Conservation (phyloP, 2,888 invertebrate genomes). For the Coremacera marginata region DNA sequence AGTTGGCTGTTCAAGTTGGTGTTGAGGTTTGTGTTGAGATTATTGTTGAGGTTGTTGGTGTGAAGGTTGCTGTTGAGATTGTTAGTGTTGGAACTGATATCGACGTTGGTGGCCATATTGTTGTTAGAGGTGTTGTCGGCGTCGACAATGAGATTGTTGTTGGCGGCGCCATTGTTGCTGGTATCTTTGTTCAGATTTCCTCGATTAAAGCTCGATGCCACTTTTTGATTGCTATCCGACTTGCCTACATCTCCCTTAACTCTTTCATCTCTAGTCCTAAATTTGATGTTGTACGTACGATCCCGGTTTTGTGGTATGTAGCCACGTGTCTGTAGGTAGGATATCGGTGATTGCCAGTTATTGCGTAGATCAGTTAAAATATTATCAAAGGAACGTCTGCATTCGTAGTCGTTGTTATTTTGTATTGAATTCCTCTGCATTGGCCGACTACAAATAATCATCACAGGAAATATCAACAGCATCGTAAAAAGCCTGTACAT, state of each 20-base stretch:
- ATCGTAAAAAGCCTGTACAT: not conserved
- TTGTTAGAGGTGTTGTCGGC: not conserved
- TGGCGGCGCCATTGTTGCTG: not conserved
- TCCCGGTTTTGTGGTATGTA: constrained; percentile 38
- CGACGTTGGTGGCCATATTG: not conserved
- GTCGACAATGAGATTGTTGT: not conserved
- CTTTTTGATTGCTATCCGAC: not conserved
- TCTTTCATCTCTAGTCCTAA: not conserved
- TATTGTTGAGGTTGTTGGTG: not conserved
- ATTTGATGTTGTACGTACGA: not conserved
- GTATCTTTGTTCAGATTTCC: not conserved
- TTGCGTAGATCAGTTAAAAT: constrained; percentile 40
- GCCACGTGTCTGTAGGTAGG: constrained; percentile 44
- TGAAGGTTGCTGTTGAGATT: not conserved
- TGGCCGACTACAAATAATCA: not conserved
- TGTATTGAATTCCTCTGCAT: not conserved
- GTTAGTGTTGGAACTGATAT: not conserved
- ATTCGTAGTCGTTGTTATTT: not conserved
- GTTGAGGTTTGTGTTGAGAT: not conserved
- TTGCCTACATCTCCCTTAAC: not conserved
- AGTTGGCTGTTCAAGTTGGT: not conserved
- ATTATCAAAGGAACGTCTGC: constrained; percentile 1
- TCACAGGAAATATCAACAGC: not conserved
- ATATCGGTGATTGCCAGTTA: constrained; percentile 46
- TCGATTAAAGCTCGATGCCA: not conserved